Evolutionary conservation across 2,888 invertebrate species (phyloP), one percentile per base, ranked within the genome.

Genomic region (Euspilapteryx auroguttella): DNA sequence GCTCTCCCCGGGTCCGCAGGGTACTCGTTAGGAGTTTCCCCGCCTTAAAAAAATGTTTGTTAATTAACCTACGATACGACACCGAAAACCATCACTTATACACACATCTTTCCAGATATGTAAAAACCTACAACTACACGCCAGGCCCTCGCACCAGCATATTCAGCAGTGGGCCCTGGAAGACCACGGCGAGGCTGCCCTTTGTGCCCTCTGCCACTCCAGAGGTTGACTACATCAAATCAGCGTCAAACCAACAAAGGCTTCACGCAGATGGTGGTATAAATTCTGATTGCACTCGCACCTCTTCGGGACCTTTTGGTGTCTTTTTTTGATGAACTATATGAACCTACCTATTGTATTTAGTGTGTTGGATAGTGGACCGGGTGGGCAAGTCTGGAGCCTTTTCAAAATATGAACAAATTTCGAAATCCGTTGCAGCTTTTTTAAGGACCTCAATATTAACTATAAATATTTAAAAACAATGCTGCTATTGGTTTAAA

Each of bases 221-320:
- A 36, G 66, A 63, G 37, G 66, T 66, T 35, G 64, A 62, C 44
- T 36, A 66, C 8, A 24, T 25, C 10, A 44, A 57, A 12, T 49
- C 69, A 1, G 63, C 64, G 1, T 53, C 68, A 0, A 36, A 55
- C 2, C 45, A 51, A 3, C 45, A 55, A 0, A 37, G 48, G 10
- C 37, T 56, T 23, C 58, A 56, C 30, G 39, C 49, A 32, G 48
- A 62, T 41, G 66, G 64, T 58, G 71, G 59, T 63, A 64, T 58
- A 64, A 56, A 55, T 64, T 62, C 47, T 53, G 35, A 53, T 29
- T 36, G 55, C 62, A 57, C 51, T 39, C 58, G 61, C 61, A 34
- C 17, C 25, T 35, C 39, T 41, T 34, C 13, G n/a, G 11, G 14
- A 24, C 17, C 27, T 21, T 25, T 11, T 31, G 12, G 7, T 4